A percentile compares a stretch with the other conserved stretches of the same genome.
Conservation (phyloP, 2,113 vertebrate genomes). For the Strix uralensis region DNA sequence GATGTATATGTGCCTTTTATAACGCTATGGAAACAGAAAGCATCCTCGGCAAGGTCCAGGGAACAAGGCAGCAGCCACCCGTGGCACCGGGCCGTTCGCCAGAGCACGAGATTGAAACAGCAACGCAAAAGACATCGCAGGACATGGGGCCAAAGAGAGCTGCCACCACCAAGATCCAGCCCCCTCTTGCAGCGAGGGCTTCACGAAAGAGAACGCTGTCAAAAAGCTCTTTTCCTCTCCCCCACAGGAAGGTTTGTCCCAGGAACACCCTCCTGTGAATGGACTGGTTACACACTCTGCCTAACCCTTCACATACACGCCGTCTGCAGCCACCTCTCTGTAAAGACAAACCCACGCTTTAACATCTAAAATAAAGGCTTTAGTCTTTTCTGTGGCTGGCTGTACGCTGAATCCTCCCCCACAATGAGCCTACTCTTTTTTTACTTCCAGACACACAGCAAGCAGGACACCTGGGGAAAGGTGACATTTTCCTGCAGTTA, state of each 20-base stretch:
- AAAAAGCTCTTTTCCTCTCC: not conserved
- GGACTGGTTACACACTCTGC: conserved; percentile 46
- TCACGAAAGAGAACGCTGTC: not conserved
- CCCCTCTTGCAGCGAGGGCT: not conserved
- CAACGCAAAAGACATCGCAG: not conserved
- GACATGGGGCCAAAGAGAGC: not conserved
- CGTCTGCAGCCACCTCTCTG: conserved; percentile 62
- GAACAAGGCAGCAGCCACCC: not conserved
- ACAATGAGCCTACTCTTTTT: not conserved
- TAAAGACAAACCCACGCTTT: conserved; percentile 74
- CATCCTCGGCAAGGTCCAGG: conserved; percentile 59
- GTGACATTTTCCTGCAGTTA: not conserved
- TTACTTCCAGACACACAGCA: not conserved
- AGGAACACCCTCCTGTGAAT: not conserved
- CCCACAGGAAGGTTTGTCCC: not conserved
- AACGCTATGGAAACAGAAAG: conserved; percentile 80
- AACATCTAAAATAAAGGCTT: conserved; percentile 77
- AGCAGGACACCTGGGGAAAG: not conserved
- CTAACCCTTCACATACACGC: conserved; percentile 52
- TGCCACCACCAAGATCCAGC: not conserved
- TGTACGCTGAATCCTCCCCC: not conserved
- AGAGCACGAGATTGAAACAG: not conserved
- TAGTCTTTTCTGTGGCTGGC: conserved; percentile 53
- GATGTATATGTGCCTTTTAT: conserved; percentile 81
- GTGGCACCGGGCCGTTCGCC: not conserved